Percentiles rank a stretch among this genome's conserved stretches.
Conservation (phyloP, 2,113 vertebrate species). For the Taxidea taxus region DNA sequence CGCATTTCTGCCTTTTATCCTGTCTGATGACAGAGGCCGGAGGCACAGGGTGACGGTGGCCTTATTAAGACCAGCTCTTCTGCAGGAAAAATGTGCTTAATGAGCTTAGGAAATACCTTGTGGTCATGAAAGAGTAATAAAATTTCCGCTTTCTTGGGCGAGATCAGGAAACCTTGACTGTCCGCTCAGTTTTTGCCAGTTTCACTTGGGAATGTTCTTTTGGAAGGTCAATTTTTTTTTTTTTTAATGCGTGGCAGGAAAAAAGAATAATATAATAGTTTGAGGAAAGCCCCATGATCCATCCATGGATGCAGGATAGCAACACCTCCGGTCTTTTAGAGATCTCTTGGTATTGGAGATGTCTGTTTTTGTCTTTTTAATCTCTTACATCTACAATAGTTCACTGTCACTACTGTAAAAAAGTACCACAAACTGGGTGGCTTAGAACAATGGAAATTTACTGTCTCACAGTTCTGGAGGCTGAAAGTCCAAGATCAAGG, state of each 20-base stretch:
- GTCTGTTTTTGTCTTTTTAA: background rate
- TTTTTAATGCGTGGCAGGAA: conserved; percentile 1
- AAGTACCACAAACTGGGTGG: background rate
- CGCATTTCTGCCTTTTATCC: conserved; percentile 63
- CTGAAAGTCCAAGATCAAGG: background rate
- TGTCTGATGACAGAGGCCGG: conserved; percentile 63
- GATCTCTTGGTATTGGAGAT: background rate
- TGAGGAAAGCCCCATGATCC: conserved; percentile 12
- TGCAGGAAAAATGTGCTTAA: conserved; percentile 66
- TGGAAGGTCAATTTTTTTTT: background rate
- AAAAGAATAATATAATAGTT: conserved; percentile 7
- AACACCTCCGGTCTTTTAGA: background rate
- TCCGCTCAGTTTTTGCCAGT: conserved; percentile 38
- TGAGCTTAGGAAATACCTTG: conserved; percentile 65
- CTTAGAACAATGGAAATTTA: background rate
- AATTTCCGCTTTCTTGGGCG: conserved; percentile 60
- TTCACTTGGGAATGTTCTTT: conserved; percentile 70
- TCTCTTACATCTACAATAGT: background rate
- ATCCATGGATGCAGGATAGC: background rate
- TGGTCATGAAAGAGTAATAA: conserved; percentile 52
- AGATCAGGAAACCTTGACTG: conserved; percentile 68
- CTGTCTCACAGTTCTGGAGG: background rate
- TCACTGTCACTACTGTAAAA: background rate
- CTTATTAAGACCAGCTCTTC: conserved; percentile 70
- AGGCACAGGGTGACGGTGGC: background rate